Conservation (phyloP, 2,888 invertebrate genomes). For the Tenthredo amoena region DNA sequence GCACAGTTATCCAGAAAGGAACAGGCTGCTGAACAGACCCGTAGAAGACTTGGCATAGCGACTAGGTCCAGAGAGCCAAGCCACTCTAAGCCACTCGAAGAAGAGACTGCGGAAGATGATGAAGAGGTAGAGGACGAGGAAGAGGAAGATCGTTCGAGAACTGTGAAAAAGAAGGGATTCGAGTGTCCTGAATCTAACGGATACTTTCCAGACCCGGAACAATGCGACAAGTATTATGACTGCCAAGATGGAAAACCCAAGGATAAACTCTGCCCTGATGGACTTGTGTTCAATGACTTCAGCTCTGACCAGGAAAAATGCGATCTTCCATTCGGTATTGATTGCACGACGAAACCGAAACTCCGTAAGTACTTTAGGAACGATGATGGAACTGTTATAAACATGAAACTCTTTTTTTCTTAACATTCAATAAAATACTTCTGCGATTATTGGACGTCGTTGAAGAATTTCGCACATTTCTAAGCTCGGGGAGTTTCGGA, state of each 20-base stretch:
- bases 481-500: neutral
- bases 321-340: conserved; percentile 92
- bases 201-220: conserved; percentile 91
- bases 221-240: conserved; percentile 93
- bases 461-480: conserved; percentile 31
- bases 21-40: conserved; percentile 72
- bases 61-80: conserved; percentile 58
- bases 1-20: conserved; percentile 72
- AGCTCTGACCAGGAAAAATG: conserved; percentile 91
- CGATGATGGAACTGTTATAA: neutral
- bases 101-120: conserved; percentile 58
- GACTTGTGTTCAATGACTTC: conserved; percentile 94
- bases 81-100: conserved; percentile 64
- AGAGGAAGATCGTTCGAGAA: conserved; percentile 80
- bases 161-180: conserved; percentile 17
- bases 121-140: conserved; percentile 72
- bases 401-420: neutral
- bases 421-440: neutral
- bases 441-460: neutral
- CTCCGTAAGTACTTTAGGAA: conserved; percentile 84
- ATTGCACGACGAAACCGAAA: conserved; percentile 88
- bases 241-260: conserved; percentile 87
- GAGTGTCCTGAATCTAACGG: conserved; percentile 91
- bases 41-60: conserved; percentile 64
- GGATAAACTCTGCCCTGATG: conserved; percentile 92